Evolutionary conservation across 1,140 invertebrate genomes (phyloP), one percentile per base, ranked within the genome.

Genomic region (Drosophila lacteicornis): DNA sequence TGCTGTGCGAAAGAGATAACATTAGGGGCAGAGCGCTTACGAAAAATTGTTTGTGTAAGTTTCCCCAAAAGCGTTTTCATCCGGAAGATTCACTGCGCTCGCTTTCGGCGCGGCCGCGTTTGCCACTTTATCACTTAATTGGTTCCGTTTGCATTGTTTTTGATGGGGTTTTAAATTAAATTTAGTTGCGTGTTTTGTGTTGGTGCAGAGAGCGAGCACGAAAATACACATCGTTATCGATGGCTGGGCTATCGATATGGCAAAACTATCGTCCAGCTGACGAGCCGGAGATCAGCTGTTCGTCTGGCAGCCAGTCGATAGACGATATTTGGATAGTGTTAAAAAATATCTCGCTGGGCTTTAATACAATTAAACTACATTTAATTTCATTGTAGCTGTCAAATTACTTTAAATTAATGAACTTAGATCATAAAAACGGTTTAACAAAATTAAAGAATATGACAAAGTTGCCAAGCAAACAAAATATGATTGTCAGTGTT

Each of bases 21-120:
- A 70, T 74, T 42, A 78, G 75, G 75, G 82, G 80, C 46, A 78
- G 75, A 82, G 82, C 84, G 79, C 84, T 86, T 87, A 87, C 65
- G 80, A 88, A 85, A 79, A 88, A 77, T 61, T 61, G 69, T 69
- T 61, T 60, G 55, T 50, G 71, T 38, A 77, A 77, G 42, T 75
- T 65, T 65, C 59, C 73, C 58, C 53, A 60, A 75, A 86, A 73
- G 63, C 59, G 79, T 65, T 83, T 86, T 67, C 15, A 60, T 74
- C 73, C 63, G 79, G 63, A 63, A 80, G 79, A 74, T 83, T 49
- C 79, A 76, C 67, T 79, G 66, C 80, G 70, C 67, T 76, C 61
- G 55, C 74, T 27, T 68, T 50, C 62, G 46, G 50, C 59, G 40
- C 61, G 47, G 62, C 73, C 73, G 38, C 62, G 47, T 43, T 49